Evolutionary conservation across 2,888 invertebrate genomes (phyloP).

Genomic region (Lathronympha strigana): DNA sequence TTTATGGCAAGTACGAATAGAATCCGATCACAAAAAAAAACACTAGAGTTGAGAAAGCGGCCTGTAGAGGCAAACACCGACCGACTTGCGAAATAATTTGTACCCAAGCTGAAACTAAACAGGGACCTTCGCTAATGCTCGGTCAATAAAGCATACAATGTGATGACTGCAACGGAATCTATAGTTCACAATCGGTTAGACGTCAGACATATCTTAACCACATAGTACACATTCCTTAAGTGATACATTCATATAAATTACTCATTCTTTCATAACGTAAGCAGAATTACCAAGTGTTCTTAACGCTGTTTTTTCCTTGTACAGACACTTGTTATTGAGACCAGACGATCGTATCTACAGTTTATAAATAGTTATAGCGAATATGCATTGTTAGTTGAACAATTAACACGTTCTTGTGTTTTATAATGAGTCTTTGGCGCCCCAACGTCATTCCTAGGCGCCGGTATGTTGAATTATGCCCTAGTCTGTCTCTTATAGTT

Average conservation of each 20-base stretch:
- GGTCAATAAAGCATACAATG: too few species aligned
- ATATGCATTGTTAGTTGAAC: constrained; percentile 32
- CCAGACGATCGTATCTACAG: constrained; percentile 16
- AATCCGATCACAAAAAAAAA: too few species aligned
- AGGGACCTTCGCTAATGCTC: too few species aligned
- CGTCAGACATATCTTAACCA: background rate
- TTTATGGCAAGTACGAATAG: too few species aligned
- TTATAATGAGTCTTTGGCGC: constrained; percentile 37
- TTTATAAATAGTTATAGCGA: constrained; percentile 16
- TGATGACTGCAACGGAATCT: background rate
- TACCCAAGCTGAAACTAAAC: too few species aligned
- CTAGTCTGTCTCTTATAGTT: constrained; percentile 3
- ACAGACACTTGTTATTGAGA: constrained; percentile 9
- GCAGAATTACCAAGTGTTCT: constrained; percentile 19
- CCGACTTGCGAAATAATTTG: too few species aligned
- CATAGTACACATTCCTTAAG: constrained; percentile 2
- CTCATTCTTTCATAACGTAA: constrained; percentile 21
- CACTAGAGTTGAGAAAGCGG: too few species aligned
- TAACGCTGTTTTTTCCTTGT: constrained; percentile 24
- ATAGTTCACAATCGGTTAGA: too few species aligned
- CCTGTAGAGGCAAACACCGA: too few species aligned
- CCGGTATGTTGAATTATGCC: constrained; percentile 6
- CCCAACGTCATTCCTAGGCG: constrained; percentile 18
- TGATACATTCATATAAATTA: constrained; percentile 17
- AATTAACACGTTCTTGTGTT: constrained; percentile 24